A percentile compares a stretch with the other conserved stretches of the same genome.
These are phyloP conservation scores for Adelphocoris suturalis DNA, from an alignment of 2,888 invertebrate genomes.

Conservation along the genomic window DNA sequence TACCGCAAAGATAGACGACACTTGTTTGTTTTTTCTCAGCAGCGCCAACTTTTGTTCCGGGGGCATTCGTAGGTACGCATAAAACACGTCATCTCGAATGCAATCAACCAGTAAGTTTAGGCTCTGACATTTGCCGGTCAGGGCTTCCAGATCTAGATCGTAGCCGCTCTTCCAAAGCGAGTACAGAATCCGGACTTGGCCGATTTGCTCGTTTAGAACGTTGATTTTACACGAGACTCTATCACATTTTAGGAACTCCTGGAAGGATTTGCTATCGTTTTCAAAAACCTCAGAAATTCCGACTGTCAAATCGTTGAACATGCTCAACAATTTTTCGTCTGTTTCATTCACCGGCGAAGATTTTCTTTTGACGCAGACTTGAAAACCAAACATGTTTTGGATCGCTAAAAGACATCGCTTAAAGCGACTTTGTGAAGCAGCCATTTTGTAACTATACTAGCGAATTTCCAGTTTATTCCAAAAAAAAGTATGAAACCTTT, in stretches of 20 bases:
- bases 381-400: conserved; percentile 49
- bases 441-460: conserved; percentile 6
- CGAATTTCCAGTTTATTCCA: background rate
- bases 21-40: conserved; percentile 56
- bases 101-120: conserved; percentile 59
- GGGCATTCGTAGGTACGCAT: conserved; percentile 54
- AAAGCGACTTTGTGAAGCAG: conserved; percentile 28
- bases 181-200: conserved; percentile 51
- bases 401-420: background rate
- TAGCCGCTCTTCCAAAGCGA: conserved; percentile 57
- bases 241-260: conserved; percentile 56
- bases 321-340: conserved; percentile 53
- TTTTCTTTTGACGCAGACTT: conserved; percentile 45
- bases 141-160: conserved; percentile 30
- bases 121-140: conserved; percentile 38
- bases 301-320: conserved; percentile 61
- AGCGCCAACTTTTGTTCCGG: conserved; percentile 56
- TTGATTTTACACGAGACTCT: conserved; percentile 49
- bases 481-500: background rate
- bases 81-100: conserved; percentile 57
- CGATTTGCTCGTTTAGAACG: conserved; percentile 61
- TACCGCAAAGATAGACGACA: conserved; percentile 45
- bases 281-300: conserved; percentile 59
- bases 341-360: background rate
- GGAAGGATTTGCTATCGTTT: conserved; percentile 27